These are phyloP conservation scores for Maniola hyperantus DNA, from an alignment of 2,888 invertebrate species.

Conservation along the genomic window DNA sequence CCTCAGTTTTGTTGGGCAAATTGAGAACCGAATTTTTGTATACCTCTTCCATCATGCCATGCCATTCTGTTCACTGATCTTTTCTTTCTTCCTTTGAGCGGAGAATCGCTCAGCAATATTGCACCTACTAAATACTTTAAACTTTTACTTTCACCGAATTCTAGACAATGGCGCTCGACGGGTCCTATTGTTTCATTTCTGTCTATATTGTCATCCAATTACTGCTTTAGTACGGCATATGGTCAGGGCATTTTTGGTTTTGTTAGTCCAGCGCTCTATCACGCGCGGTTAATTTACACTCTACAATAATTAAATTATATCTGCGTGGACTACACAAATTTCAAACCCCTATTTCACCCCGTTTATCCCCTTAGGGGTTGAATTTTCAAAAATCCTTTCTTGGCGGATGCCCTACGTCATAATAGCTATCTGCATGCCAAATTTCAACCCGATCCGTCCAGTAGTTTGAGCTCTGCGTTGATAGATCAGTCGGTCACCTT, in stretches of 20 bases:
- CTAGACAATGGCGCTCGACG: constrained; percentile 48
- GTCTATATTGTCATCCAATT: constrained; percentile 23
- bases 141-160: constrained; percentile 68
- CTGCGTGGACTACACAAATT: no score
- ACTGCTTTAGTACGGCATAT: constrained; percentile 10
- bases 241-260: background rate
- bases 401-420: no score
- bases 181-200: constrained; percentile 42
- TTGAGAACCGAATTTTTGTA: constrained; percentile 17
- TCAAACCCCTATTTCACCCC: no score
- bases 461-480: no score
- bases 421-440: no score
- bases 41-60: constrained; percentile 12
- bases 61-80: constrained; percentile 6
- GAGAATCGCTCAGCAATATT: constrained; percentile 14
- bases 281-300: background rate
- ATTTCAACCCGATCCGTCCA: no score
- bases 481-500: no score
- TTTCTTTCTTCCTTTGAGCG: constrained; percentile 11
- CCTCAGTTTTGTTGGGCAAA: constrained; percentile 32
- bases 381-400: no score
- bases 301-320: background rate
- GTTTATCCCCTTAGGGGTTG: no score
- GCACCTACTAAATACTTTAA: constrained; percentile 18
- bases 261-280: background rate